phyloP scores from a whole-genome alignment of 2,797 vertebrate genomes.

The Poeciliopsis gracilis region DNA sequence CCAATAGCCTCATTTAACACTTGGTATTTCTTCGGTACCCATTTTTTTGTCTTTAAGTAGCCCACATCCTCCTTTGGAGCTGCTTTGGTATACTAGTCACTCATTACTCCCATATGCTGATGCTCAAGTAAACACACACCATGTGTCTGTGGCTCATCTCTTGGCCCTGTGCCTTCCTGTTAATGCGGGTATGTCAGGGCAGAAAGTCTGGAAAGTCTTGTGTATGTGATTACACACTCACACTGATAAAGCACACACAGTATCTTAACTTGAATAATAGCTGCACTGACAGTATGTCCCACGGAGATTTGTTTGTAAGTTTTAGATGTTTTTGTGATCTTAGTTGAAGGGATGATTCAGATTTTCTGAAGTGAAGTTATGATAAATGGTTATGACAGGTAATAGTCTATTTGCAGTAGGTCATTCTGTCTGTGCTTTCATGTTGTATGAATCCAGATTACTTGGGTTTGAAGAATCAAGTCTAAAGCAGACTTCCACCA shows the following conservation, averaged over 20 bases:
- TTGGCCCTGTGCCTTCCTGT: slow-evolving; percentile 56
- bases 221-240: slow-evolving; percentile 19
- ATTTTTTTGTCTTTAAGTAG: slow-evolving; percentile 12
- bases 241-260: background rate
- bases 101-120: slow-evolving; percentile 35
- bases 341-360: slow-evolving; percentile 16
- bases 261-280: slow-evolving; percentile 47
- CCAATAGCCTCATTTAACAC: slow-evolving; percentile 29
- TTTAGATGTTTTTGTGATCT: slow-evolving; percentile 48
- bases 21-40: background rate
- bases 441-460: background rate
- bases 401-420: background rate
- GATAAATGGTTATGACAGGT: background rate
- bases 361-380: background rate
- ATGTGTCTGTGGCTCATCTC: slow-evolving; percentile 62
- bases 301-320: slow-evolving; percentile 31
- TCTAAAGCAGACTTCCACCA: background rate
- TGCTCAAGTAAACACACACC: slow-evolving; percentile 34
- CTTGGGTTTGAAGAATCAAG: background rate
- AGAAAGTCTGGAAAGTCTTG: slow-evolving; percentile 38
- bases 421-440: background rate
- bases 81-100: slow-evolving; percentile 43
- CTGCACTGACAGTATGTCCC: slow-evolving; percentile 10
- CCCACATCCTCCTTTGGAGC: slow-evolving; percentile 20
- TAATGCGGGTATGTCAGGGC: slow-evolving; percentile 56